Base-by-base conservation (phyloP, 2,797 vertebrate species). In the Poeciliopsis infans region DNA sequence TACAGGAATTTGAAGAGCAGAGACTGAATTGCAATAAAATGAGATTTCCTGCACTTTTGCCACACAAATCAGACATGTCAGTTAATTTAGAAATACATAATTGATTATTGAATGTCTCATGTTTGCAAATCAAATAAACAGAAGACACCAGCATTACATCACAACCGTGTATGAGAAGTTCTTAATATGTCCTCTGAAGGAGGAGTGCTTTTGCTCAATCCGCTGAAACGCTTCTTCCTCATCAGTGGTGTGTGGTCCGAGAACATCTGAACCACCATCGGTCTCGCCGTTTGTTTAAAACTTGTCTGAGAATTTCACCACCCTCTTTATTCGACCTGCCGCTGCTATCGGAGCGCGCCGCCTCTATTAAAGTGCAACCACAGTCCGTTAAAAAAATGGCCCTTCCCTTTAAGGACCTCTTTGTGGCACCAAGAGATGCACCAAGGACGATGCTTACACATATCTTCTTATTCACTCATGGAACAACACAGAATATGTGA, bases 261-360 rank as follows among this genome's bases (percentile, higher is more conserved):
- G 75, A 64, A 76, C 80, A 72, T 61, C 59, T 78, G 33, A 81
- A 79, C 82, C 89, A 85, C 78, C 49, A 61, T 94, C 89, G 90
- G 87, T 28, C 76, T 89, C 86, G 88, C 81, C 93, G 92, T 95
- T 95, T 95, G 90, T 94, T 95, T 94, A 92, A 93, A 92, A 91
- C 92, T 91, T 92, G 92, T 95, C 88, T 93, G 93, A 94, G 93
- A 94, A 86, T 94, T 95, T 93, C 86, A 83, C 89, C 90, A 91
- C 88, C 84, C 80, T 77, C 78, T 86, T 89, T 85, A 81, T 85
- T 91, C 77, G 74, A 83, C 74, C 82, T 68, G 41, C 78, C 75
- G 81, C 78, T 79, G 75, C 88, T 83, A 79, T 83, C 78, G 47
- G 61, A 88, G 47, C 57, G 3, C 69, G 31, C 68, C 16, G 20